phyloP scores from a whole-genome alignment of 2,888 invertebrate species.

The Synanthedon myopaeformis region DNA sequence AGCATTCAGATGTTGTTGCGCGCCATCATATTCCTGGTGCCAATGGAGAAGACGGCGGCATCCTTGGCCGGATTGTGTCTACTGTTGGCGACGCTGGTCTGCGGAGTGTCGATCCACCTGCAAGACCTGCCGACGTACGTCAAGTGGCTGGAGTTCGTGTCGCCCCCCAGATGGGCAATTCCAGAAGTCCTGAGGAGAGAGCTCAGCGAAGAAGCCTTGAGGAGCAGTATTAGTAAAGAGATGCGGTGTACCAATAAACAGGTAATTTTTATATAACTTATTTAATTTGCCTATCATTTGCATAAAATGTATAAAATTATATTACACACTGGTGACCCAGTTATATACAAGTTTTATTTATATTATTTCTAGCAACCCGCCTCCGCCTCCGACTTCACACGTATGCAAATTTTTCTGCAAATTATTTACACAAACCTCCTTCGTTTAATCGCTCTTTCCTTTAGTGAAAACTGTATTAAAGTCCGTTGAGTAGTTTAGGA shows the following conservation, averaged over 20 bases:
- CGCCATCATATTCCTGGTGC: slow-evolving; percentile 75
- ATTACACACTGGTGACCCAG: no score
- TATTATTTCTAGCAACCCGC: no score
- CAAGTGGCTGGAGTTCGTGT: slow-evolving; percentile 75
- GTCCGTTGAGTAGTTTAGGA: no score
- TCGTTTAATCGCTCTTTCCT: no score
- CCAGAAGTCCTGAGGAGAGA: slow-evolving; percentile 77
- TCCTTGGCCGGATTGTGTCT: slow-evolving; percentile 72
- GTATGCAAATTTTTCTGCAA: no score
- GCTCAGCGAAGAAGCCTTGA: slow-evolving; percentile 73
- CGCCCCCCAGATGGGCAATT: slow-evolving; percentile 80
- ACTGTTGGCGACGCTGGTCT: slow-evolving; percentile 72
- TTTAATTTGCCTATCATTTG: not conserved
- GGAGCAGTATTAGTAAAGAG: slow-evolving; percentile 57
- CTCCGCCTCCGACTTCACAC: no score
- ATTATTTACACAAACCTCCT: no score
- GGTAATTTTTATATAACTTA: slow-evolving; percentile 46
- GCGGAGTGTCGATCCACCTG: slow-evolving; percentile 78
- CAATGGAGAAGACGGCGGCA: slow-evolving; percentile 74
- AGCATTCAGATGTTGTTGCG: slow-evolving; percentile 76
- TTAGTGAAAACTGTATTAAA: no score
- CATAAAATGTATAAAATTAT: no score
- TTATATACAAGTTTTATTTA: no score
- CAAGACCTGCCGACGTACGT: slow-evolving; percentile 75
- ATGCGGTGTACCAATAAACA: slow-evolving; percentile 78